phyloP scores from a whole-genome alignment of 1,140 invertebrate species.

The Cotesia vestalis region DNA sequence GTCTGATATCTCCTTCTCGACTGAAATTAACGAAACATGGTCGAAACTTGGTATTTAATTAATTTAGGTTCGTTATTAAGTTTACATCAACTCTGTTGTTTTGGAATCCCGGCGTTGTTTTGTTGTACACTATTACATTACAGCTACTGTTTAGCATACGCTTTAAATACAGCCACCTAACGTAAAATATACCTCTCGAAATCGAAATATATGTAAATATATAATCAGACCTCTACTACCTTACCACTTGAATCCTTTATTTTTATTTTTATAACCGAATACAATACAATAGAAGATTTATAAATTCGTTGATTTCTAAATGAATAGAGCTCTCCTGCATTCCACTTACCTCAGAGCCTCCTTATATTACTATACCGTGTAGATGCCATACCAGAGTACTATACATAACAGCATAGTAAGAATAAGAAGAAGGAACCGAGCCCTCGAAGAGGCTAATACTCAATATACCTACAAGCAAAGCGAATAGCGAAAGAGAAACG shows the following conservation, averaged over 20 bases:
- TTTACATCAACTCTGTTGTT: constrained; percentile 24
- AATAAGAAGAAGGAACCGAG: constrained; percentile 30
- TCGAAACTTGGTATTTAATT: constrained; percentile 28
- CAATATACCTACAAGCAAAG: too few relatives aligned
- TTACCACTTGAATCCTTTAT: not conserved
- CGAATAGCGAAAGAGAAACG: constrained; percentile 8
- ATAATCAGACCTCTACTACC: not conserved
- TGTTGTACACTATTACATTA: not conserved
- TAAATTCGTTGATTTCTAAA: constrained; percentile 28
- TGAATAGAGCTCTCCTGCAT: constrained; percentile 43
- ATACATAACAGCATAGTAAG: too few relatives aligned
- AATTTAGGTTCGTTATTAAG: constrained; percentile 31
- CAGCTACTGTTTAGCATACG: not conserved
- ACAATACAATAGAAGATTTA: constrained; percentile 29
- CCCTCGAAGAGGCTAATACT: not conserved
- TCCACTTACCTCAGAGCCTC: constrained; percentile 33
- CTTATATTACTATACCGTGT: too few relatives aligned
- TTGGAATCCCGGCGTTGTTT: not conserved
- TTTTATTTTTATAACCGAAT: not conserved
- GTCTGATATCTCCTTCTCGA: constrained; percentile 12
- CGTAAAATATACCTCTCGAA: not conserved
- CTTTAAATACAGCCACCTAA: not conserved
- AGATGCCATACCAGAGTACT: too few relatives aligned
- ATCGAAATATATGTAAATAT: not conserved
- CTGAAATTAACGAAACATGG: constrained; percentile 28